Evolutionary conservation across 2,797 vertebrate species (phyloP), one percentile per base, ranked within the genome.

Genomic region (Microtus obscurus): DNA sequence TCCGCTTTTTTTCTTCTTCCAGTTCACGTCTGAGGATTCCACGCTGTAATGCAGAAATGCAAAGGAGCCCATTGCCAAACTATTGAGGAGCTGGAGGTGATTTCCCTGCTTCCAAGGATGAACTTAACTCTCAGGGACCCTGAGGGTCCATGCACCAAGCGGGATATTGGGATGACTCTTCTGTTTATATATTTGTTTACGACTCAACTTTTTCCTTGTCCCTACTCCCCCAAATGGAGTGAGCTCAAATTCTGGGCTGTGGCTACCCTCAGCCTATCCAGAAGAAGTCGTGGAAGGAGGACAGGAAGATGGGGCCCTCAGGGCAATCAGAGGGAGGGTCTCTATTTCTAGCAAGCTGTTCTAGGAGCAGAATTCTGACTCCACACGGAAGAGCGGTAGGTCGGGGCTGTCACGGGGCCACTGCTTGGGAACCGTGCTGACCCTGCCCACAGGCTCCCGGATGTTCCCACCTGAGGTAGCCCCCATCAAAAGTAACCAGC

Each of bases 1-100:
- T 7, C 99, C 99, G 0, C 99, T 99, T 97, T 99, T 99, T 96
- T 99, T 99, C 98, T 98, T 99, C 97, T 99, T 99, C 99, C 99
- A 99, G 98, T 99, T 99, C 91, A 99, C 98, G 5, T 99, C 99
- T 0, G 99, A 99, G 7, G 99, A 99, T 97, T 99, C 99, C 0
- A 99, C 99, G 0, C 99, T 99, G 98, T 25, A 73, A 94, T 2
- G 85, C 91, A 73, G 95, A 98, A 97, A 19, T 80, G 43, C 67
- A 40, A 71, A 93, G 76, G 92, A 59, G 82, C n/a, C 25, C 1
- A 0, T 17, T 4, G 59, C 0, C 10, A 63, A 19, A 12, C 10
- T 23, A 25, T 23, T 2, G 7, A 6, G 25, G 51, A 25, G 12
- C 2, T 10, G 53, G 63, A 59, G 27, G 27, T 13, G 25, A 45